phyloP scores from a whole-genome alignment of 2,797 vertebrate species.

The Pipistrellus pipistrellus region DNA sequence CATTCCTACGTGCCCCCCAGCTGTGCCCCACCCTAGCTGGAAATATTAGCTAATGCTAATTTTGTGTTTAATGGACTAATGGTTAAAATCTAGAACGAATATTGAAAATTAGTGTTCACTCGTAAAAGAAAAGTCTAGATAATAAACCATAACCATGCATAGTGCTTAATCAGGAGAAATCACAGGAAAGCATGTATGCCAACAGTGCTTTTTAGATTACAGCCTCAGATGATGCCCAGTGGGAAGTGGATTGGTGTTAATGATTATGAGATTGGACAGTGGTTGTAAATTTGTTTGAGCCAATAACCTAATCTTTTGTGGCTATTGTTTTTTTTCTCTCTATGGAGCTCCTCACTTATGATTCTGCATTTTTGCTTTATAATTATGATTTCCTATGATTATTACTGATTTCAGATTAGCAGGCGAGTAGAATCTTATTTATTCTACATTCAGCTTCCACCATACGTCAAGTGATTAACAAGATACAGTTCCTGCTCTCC shows the following conservation, averaged over 20 bases:
- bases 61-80: slow-evolving; percentile 14
- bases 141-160: slow-evolving; percentile 29
- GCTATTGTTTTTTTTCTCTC: background rate
- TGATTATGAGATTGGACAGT: background rate
- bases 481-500: background rate
- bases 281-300: background rate
- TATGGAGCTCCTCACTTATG: background rate
- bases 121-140: background rate
- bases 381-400: background rate
- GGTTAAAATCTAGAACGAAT: slow-evolving; percentile 21
- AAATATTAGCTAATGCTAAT: background rate
- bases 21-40: background rate
- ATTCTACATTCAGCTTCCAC: background rate
- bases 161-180: slow-evolving; percentile 1
- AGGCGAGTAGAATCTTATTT: background rate
- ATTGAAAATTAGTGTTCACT: background rate
- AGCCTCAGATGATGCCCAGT: background rate
- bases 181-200: background rate
- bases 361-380: background rate
- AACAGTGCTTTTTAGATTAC: background rate
- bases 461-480: background rate
- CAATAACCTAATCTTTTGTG: background rate
- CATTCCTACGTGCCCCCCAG: background rate
- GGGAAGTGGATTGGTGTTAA: background rate
- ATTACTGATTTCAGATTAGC: background rate